phyloP scores from a whole-genome alignment of 1,140 invertebrate species.

The Wasmannia auropunctata region DNA sequence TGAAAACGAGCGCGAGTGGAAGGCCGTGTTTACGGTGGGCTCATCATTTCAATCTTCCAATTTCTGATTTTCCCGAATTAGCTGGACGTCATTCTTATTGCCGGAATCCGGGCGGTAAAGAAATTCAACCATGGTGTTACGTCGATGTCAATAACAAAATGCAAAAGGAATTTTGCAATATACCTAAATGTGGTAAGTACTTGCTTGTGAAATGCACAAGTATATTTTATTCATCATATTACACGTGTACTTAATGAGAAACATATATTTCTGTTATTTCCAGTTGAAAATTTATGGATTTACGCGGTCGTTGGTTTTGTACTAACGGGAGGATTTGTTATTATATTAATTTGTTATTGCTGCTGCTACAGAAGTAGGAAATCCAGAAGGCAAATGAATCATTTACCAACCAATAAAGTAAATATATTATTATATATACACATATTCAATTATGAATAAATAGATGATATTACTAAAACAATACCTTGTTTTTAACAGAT shows the following conservation, averaged over 20 bases:
- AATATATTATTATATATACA: constrained; percentile 33
- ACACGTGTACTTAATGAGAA: neutral
- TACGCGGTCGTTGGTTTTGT: constrained; percentile 86
- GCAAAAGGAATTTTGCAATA: constrained; percentile 92
- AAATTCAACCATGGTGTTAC: constrained; percentile 96
- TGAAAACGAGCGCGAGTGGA: constrained; percentile 90
- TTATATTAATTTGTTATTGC: constrained; percentile 82
- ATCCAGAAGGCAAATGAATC: constrained; percentile 79
- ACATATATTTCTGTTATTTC: constrained; percentile 61
- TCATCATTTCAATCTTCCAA: constrained; percentile 90
- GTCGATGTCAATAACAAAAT: constrained; percentile 88
- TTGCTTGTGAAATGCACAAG: neutral
- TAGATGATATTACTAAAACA: neutral
- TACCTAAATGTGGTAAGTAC: constrained; percentile 90
- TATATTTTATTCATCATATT: neutral
- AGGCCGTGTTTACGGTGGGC: constrained; percentile 94
- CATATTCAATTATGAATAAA: neutral
- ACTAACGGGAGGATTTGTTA: constrained; percentile 84
- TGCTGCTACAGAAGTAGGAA: constrained; percentile 83
- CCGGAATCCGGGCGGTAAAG: constrained; percentile 93
- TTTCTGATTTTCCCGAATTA: constrained; percentile 93
- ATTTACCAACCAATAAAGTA: constrained; percentile 83
- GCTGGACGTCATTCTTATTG: constrained; percentile 96
- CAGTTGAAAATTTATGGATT: constrained; percentile 86
- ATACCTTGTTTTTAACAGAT: constrained; percentile 74